Evolutionary conservation across 2,113 vertebrate species (phyloP), one percentile per base, ranked within the genome.

Genomic region (Baryphthengus martii): DNA sequence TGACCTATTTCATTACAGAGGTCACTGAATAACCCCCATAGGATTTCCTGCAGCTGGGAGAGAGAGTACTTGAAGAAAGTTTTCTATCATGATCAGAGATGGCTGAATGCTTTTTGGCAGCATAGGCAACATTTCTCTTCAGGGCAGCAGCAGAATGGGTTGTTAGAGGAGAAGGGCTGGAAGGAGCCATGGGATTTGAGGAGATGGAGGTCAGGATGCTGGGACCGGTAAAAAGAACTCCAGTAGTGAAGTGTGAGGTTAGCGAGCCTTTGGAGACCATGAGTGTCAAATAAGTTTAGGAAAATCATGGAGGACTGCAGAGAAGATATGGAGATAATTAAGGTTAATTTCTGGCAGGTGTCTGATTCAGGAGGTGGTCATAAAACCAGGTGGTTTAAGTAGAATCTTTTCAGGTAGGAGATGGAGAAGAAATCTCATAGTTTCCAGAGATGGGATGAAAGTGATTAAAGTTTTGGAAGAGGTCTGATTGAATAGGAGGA

Each of bases 1-100:
- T 96, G 90, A 93, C 83, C 88, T 86, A n/a, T 71, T 96, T 93
- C 88, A 93, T 96, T 96, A 96, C 0, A 6, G 68, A 96, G 88
- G 90, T 93, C 88, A 82, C 45, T 78, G 83, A 96, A 92, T 86
- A 94, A 56, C 17, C 44, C 90, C 78, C 82, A 25, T 70, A 88
- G 88, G 83, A 93, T 92, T 96, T 93, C 84, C 95, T 93, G 80
- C 93, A 95, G 73, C 93, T 97, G 89, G 91, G 73, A 87, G 91
- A 92, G 79, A 88, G 52, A 86, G 45, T 75, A 59, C 56, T 95
- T 92, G 93, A 89, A 91, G 65, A 95, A 93, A 92, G 56, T 89
- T 97, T 94, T 95, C 94, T 61, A 56, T 65, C 45, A 28, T 74
- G 90, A 94, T 74, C 56, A 78, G 91, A 93, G 73, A 72, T 78